Percentiles rank a stretch among this genome's conserved stretches.
Conservation (phyloP, 2,113 vertebrate genomes). For the Formicarius rufipectus region DNA sequence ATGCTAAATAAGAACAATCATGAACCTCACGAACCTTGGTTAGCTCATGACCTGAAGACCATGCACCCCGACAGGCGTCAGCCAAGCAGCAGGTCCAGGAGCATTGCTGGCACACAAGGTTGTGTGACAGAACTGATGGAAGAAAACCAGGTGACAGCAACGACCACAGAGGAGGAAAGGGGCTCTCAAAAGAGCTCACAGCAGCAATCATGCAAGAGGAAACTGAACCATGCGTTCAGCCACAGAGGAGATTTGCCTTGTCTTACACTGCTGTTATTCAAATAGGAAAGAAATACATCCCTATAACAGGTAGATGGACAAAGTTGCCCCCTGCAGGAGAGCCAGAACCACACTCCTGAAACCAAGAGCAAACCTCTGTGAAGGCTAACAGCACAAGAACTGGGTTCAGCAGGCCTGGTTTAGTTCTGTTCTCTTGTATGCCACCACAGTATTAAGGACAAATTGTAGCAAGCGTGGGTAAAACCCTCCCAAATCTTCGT, state of each 20-base stretch:
- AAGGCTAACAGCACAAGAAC: not conserved
- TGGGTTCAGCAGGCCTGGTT: not conserved
- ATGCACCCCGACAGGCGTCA: fast-evolving
- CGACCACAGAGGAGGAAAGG: fast-evolving
- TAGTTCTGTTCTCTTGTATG: not conserved
- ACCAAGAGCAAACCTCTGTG: not conserved
- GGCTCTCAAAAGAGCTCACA: not conserved
- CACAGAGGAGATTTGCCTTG: not conserved
- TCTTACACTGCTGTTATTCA: not conserved
- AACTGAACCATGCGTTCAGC: not conserved
- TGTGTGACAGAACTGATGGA: not conserved
- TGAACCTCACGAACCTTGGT: not conserved
- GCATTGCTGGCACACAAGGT: fast-evolving
- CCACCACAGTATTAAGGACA: not conserved
- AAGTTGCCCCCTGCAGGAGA: fast-evolving
- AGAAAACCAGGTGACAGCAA: not conserved
- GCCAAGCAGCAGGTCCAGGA: not conserved
- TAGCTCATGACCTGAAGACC: not conserved
- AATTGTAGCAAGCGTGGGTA: too few relatives aligned
- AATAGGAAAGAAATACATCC: not conserved
- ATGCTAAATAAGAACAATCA: fast-evolving
- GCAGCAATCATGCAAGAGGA: not conserved
- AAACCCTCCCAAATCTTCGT: too few relatives aligned
- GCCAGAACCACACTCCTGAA: not conserved
- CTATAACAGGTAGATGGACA: not conserved